Percentiles rank a stretch among this genome's conserved stretches.
Evolutionary conservation across 2,888 invertebrate species (phyloP).

Genomic region (Myopa tessellatipennis): DNA sequence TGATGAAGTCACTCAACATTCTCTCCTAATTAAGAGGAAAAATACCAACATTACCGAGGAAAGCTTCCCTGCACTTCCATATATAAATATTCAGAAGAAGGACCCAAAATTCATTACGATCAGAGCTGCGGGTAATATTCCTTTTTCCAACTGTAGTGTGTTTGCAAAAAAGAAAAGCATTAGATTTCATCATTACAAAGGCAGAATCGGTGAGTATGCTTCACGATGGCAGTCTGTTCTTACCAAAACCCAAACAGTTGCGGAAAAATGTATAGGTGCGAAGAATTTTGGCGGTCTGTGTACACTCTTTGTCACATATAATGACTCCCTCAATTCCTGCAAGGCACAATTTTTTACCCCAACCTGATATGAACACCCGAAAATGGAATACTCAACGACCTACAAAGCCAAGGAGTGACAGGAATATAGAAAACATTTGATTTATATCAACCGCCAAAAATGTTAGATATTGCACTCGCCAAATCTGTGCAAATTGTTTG

Average conservation of each 20-base stretch:
- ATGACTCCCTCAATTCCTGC: not conserved
- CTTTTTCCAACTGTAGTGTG: too few species aligned
- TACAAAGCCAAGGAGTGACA: not conserved
- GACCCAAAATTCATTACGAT: too few species aligned
- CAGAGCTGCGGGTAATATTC: too few species aligned
- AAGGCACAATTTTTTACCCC: not conserved
- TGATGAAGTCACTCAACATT: too few species aligned
- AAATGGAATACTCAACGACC: conserved; percentile 8
- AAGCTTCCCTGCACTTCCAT: too few species aligned
- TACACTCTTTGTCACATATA: not conserved
- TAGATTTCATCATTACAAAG: not conserved
- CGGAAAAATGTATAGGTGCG: not conserved
- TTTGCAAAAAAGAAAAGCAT: too few species aligned
- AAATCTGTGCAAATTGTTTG: too few species aligned
- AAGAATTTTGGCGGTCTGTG: not conserved
- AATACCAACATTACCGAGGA: too few species aligned
- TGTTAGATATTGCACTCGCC: not conserved
- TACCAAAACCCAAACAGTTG: not conserved
- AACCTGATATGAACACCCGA: not conserved
- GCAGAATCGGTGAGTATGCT: too few species aligned
- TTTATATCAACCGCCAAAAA: not conserved
- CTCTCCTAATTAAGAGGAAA: too few species aligned
- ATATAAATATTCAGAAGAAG: too few species aligned
- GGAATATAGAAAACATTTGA: not conserved
- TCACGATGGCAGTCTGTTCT: too few species aligned